Evolutionary conservation across 1,140 invertebrate genomes (phyloP).

Genomic region (Trinorchestia longiramus): DNA sequence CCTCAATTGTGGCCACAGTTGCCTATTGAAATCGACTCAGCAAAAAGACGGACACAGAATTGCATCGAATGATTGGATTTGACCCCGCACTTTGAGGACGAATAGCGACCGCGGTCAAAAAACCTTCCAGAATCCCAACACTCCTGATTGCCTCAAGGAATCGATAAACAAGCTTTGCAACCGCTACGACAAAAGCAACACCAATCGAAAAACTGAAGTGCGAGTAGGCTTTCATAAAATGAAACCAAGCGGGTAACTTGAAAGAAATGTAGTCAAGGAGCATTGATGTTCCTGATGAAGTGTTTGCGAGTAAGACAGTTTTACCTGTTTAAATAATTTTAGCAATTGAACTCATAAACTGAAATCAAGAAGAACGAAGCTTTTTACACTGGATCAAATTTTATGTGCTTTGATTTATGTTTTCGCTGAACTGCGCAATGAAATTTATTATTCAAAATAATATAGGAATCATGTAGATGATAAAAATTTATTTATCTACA

Average conservation of each 20-base stretch:
- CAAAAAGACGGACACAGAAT: conserved; percentile 50
- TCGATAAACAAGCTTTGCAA: conserved; percentile 46
- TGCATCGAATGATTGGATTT: conserved; percentile 51
- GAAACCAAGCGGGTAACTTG: background rate
- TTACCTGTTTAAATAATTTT: background rate
- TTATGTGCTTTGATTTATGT: too few species aligned
- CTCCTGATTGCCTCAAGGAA: conserved; percentile 48
- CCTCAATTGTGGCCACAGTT: conserved; percentile 49
- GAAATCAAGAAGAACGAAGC: background rate
- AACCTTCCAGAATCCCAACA: conserved; percentile 29
- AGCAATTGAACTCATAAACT: background rate
- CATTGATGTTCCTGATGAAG: background rate
- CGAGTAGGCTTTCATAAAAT: background rate
- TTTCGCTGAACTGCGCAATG: too few species aligned
- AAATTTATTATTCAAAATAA: too few species aligned
- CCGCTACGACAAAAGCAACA: background rate
- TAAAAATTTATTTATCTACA: too few species aligned
- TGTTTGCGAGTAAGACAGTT: background rate
- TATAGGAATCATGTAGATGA: too few species aligned
- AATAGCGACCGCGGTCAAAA: conserved; percentile 42
- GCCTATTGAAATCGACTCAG: conserved; percentile 47
- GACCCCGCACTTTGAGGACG: conserved; percentile 40
- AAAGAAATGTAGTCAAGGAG: background rate
- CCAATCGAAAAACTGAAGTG: background rate
- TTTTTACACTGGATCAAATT: background rate